Evolutionary conservation across 2,797 vertebrate species (phyloP).

Genomic region (Sarcophilus harrisii): DNA sequence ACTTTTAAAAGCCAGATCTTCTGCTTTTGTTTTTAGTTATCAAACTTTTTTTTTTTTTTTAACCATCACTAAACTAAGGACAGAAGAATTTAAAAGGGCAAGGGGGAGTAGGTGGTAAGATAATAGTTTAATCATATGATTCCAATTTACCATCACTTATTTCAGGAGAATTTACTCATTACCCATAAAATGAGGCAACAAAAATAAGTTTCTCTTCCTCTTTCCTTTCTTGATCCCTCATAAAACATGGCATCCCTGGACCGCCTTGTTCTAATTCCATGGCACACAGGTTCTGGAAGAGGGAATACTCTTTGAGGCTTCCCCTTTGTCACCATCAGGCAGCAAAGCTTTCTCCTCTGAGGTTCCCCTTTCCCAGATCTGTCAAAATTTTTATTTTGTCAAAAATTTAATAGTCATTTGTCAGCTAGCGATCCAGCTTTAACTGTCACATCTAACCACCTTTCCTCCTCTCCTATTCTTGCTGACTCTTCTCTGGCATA

Average conservation of each 20-base stretch:
- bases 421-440: not conserved
- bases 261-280: not conserved
- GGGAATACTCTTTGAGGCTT: not conserved
- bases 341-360: not conserved
- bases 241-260: not conserved
- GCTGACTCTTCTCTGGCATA: not conserved
- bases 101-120: constrained; percentile 13
- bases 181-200: not conserved
- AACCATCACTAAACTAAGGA: constrained; percentile 41
- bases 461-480: not conserved
- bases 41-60: not conserved
- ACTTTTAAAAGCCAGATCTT: constrained; percentile 19
- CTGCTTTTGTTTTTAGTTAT: not conserved
- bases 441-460: not conserved
- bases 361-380: not conserved
- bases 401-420: not conserved
- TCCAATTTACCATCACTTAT: not conserved
- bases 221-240: not conserved
- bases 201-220: not conserved
- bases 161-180: constrained; percentile 19
- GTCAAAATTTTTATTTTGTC: not conserved
- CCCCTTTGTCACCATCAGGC: not conserved
- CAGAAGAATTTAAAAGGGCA: constrained; percentile 16
- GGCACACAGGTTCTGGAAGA: not conserved
- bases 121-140: not conserved